Base-by-base conservation (phyloP, 2,113 vertebrate genomes). In the Pterocles orientalis region DNA sequence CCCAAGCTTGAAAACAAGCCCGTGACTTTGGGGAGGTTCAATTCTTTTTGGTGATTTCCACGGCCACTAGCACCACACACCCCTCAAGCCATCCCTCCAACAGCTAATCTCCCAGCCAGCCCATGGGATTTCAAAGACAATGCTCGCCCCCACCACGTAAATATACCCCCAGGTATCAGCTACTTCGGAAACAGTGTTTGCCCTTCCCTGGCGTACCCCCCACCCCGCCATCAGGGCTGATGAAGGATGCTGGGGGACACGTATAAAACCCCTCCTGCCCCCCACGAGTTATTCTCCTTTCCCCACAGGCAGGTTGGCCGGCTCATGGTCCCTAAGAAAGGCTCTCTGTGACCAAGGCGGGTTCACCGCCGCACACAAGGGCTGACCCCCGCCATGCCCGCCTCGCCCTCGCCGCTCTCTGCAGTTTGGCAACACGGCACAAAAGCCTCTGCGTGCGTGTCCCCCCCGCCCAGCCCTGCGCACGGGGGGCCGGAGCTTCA, bases 341-440 rank as follows among this genome's bases (percentile, higher is more conserved):
- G 76, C 50, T 78, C 64, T 80, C 81, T 64, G 90, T 28, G 70
- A 13, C 6, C 88, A 83, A 86, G 24, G 21, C 5, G 51, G 77
- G 91, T 58, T 84, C 91, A 71, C 64, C 17, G 25, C 85, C 33
- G 57, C 45, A 70, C 83, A 92, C 95, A 92, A 58, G 56, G 73
- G 88, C 29, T 94, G 97, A 95, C 95, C 97, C 76, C 86, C 82
- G 88, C 79, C 94, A 90, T 61, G 93, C 91, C 90, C 24, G 8
- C 68, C 91, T 88, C 56, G 15, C 83, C 61, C 94, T 94, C 45
- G 54, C 94, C 94, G 77, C 96, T 91, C 94, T 83, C 97, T 96
- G 85, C 94, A 96, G 94, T 97, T 97, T 97, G 97, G 96, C 96
- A 98, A 97, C 96, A 95, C 12, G 53, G 91, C 95, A 97, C 97